phyloP scores from a whole-genome alignment of 2,113 vertebrate genomes.

The Lepus europaeus region DNA sequence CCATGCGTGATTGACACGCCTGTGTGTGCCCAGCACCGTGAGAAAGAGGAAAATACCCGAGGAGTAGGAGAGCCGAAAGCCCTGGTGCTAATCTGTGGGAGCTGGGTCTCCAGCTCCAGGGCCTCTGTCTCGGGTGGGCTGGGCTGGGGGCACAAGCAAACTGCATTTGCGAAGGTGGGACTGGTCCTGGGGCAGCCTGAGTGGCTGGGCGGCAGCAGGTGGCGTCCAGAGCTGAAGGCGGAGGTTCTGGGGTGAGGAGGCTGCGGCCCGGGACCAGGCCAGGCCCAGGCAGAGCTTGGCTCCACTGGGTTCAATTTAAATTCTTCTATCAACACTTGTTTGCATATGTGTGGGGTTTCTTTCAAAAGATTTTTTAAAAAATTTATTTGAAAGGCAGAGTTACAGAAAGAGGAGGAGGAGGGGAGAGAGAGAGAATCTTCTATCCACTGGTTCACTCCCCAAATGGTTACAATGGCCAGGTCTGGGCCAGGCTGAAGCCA shows the following conservation, averaged over 20 bases:
- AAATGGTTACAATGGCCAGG: no score
- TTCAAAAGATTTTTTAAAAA: no score
- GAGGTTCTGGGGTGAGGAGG: no score
- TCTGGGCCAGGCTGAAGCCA: no score
- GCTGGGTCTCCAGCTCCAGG: accelerated
- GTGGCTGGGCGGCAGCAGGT: accelerated
- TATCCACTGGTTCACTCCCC: no score
- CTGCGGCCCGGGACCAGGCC: neutral
- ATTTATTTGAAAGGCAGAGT: no score
- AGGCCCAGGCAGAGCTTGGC: no score
- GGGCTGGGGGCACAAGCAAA: accelerated
- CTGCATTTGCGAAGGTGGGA: accelerated
- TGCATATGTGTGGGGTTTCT: no score
- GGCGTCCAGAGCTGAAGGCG: accelerated
- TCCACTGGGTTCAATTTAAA: accelerated
- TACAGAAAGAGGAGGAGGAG: no score
- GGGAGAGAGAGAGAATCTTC: no score
- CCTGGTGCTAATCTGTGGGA: neutral
- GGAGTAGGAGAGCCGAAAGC: neutral
- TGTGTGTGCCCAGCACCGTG: accelerated
- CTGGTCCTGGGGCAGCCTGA: accelerated
- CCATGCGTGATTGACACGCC: accelerated
- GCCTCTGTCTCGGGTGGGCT: accelerated
- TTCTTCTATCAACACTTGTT: no score
- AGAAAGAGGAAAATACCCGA: neutral